Base-by-base conservation (phyloP, 2,113 vertebrate genomes). In the Progne subis region DNA sequence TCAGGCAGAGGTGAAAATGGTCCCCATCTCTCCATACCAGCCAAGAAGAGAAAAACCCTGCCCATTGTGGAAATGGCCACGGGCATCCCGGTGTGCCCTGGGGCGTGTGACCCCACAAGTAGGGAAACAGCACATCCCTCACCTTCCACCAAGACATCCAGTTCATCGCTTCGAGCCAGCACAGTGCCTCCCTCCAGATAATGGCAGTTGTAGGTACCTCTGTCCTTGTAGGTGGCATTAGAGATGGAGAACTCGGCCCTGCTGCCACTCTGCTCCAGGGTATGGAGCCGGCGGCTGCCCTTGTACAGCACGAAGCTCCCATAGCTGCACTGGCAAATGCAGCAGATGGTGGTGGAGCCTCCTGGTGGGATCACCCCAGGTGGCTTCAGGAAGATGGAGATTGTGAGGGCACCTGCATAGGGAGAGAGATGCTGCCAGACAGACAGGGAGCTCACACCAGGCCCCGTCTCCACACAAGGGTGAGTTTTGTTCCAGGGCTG, bases 231-330 rank as follows among this genome's bases (percentile, higher is more conserved):
- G 24, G 75, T 92, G 88, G 55, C 94, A 5, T 90, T 82, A 26
- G 71, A 82, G 67, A 94, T 92, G 82, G 52, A 32, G 67, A 96
- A 95, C 75, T 94, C 31, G 0, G 86, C 94, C 34, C 32, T 76
- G 67, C 37, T 18, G 14, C 67, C 53, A 1, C 1, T 53, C 34
- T 13, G 39, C 49, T 63, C 14, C 82, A 47, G 44, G 32, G 13
- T 24, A 5, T 0, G 29, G 32, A 87, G 1, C 65, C 0, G 14
- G 4, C 0, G 6, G 16, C 84, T 8, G 0, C 24, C 3, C 85
- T 26, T 90, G 75, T 82, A 88, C 6, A 96, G 67, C 70, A 76
- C 21, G 0, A 92, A 47, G 0, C 6, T 63, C 47, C 94, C 91
- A 3, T 2, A 18, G 57, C 28, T 23, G 5, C 6, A 0, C 75